phyloP scores from a whole-genome alignment of 2,797 vertebrate species.

The Podarcis siculus region DNA sequence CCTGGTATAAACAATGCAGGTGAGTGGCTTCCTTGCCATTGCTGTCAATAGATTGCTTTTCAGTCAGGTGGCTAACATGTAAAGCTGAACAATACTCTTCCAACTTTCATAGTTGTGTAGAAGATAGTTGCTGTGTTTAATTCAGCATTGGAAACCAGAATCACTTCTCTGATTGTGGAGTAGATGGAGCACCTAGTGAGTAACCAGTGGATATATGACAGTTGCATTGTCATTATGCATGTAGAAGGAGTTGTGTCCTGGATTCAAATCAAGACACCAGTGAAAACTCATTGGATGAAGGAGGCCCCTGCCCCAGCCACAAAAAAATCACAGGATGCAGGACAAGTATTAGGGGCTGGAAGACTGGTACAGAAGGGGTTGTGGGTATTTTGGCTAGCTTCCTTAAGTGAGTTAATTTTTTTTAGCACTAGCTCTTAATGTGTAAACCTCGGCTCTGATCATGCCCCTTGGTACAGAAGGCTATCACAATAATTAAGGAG shows the following conservation, averaged over 20 bases:
- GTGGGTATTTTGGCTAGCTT: background rate
- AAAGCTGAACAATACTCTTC: background rate
- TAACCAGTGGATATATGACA: background rate
- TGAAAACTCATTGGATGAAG: background rate
- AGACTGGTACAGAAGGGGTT: background rate
- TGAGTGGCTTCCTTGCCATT: background rate
- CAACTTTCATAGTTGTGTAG: background rate
- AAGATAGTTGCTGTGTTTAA: background rate
- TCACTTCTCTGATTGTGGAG: background rate
- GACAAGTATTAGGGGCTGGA: background rate
- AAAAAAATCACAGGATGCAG: background rate
- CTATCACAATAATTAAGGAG: background rate
- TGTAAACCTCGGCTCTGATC: background rate
- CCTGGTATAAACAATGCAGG: background rate
- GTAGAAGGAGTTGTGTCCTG: background rate
- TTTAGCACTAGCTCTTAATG: background rate
- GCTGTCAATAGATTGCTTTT: background rate
- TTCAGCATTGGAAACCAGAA: background rate
- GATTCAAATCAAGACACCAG: conserved; percentile 33
- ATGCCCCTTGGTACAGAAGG: background rate
- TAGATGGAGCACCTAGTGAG: background rate
- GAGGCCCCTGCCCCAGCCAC: background rate
- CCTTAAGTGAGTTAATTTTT: background rate
- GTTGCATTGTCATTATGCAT: conserved; percentile 2
- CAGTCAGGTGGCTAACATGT: too few species aligned